Base-by-base conservation (phyloP, 2,797 vertebrate genomes). In the Scolopax rusticola region DNA sequence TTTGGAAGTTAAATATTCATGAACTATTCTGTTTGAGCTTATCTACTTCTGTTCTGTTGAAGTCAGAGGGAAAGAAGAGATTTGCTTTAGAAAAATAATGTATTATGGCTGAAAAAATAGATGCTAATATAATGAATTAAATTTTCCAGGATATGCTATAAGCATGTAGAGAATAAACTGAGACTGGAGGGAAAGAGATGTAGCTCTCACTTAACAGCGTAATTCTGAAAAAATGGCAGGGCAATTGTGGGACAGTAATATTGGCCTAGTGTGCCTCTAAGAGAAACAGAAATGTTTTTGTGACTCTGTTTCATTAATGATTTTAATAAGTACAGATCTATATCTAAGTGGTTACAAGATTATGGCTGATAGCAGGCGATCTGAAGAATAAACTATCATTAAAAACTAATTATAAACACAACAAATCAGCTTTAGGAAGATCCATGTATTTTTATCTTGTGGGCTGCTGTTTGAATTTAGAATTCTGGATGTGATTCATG, bases 361-460 rank as follows among this genome's bases (percentile, higher is more conserved):
- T 50, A 17, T 43, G 86, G 24, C 47, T 67, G 28, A 19, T 67
- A 36, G n/a, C 81, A 61, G 53, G 15, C 87, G 43, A 15, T 56
- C 65, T 40, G 23, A 27, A 80, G 61, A 61, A 61, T n/a, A 84
- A 54, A 27, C 11, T 6, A 47, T 54, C 5, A 5, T 45, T 30
- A 18, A 76, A 76, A 80, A 18, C 8, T 38, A 33, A 27, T 21
- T 63, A 40, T 50, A 38, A 79, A 56, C 8, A 19, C 2, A 87
- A 8, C 59, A 71, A 59, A 54, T 83, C 4, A 68, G 15, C n/a
- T 45, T 41, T 41, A 54, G 40, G 30, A 89, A 56, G n/a, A 12
- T 43, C 0, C 0, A 0, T 33, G 0, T 2, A 47, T 91, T 90
- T 80, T 77, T 77, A 6, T 67, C 30, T 68, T 36, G 3, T 48